phyloP scores from a whole-genome alignment of 2,888 invertebrate species.

The Eupithecia centaureata region DNA sequence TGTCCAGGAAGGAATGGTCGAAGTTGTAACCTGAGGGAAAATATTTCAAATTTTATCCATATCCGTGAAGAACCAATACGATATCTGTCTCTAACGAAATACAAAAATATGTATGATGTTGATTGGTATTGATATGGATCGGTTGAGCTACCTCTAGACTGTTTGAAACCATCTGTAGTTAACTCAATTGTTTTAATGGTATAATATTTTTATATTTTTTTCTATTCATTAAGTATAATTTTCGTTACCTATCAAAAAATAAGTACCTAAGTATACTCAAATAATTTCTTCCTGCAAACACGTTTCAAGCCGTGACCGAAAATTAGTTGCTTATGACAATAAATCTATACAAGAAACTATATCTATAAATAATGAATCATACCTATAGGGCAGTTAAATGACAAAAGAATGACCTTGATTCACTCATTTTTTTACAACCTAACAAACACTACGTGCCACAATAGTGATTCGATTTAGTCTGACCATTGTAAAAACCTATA shows the following conservation, averaged over 20 bases:
- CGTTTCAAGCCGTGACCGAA: not conserved
- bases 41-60: no score
- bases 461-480: not conserved
- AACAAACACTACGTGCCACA: not conserved
- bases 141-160: no score
- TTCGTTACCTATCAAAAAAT: no score
- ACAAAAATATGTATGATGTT: no score
- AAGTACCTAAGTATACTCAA: no score
- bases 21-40: slow-evolving; percentile 86
- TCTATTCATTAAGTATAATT: no score
- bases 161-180: no score
- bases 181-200: no score
- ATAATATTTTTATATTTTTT: no score
- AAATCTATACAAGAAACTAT: not conserved
- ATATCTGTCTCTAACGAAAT: no score
- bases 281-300: not conserved
- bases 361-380: not conserved
- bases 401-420: slow-evolving; percentile 10
- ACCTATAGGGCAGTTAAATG: slow-evolving; percentile 9
- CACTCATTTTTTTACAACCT: not conserved
- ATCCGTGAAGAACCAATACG: no score
- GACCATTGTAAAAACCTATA: not conserved
- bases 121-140: no score
- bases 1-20: slow-evolving; percentile 87
- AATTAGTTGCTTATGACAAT: not conserved